Evolutionary conservation across 2,888 invertebrate genomes (phyloP).

Genomic region (Rhabditoides inermis): DNA sequence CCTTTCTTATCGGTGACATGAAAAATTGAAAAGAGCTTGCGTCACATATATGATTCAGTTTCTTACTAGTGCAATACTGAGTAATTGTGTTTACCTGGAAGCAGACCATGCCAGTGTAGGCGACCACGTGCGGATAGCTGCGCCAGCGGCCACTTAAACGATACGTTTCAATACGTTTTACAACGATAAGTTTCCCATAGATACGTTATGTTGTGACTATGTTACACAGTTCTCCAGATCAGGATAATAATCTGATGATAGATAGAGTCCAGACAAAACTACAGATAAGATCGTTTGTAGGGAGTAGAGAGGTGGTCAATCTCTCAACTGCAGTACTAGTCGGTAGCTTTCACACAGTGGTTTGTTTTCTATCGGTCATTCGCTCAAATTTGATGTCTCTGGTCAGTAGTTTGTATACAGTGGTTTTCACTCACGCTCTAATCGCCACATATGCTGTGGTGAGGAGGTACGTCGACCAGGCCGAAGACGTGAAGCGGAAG

Average conservation of each 20-base stretch:
- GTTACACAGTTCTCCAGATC: no score
- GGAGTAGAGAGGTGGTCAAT: background rate
- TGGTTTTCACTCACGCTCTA: constrained; percentile 5
- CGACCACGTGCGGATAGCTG: constrained; percentile 9
- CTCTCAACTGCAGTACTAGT: no score
- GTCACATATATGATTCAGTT: background rate
- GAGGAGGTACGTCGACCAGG: constrained; percentile 8
- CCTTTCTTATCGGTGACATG: background rate
- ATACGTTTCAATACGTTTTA: no score
- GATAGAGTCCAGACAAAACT: no score
- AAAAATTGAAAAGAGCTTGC: background rate
- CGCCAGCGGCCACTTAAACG: constrained; percentile 6
- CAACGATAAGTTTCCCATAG: no score
- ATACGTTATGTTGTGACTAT: no score
- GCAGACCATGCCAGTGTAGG: constrained; percentile 13
- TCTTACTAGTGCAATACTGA: no score
- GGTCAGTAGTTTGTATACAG: no score
- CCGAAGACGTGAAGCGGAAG: constrained; percentile 11
- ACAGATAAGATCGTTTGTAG: background rate
- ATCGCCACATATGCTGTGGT: constrained; percentile 12
- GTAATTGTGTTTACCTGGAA: constrained; percentile 13
- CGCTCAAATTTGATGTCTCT: no score
- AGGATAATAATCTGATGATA: no score
- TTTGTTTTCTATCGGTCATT: no score
- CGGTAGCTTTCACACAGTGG: background rate